phyloP scores from a whole-genome alignment of 1,140 invertebrate genomes.

The Zaprionus vittiger region DNA sequence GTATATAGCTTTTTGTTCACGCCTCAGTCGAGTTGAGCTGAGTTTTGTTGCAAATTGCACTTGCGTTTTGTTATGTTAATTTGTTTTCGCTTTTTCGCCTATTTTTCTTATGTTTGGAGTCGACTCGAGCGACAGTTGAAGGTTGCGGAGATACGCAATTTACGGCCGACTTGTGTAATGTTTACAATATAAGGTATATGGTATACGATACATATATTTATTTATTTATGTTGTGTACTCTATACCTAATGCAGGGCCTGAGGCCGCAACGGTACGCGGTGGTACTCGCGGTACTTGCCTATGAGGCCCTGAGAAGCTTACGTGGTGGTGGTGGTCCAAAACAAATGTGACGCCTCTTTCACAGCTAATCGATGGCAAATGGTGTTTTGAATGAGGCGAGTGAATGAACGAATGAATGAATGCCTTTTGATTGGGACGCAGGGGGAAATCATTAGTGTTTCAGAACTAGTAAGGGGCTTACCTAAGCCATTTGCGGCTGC shows the following conservation, averaged over 20 bases:
- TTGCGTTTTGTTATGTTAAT: constrained; percentile 69
- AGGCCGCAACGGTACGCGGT: neutral
- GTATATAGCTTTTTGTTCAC: constrained; percentile 43
- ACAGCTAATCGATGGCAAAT: constrained; percentile 62
- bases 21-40: constrained; percentile 38
- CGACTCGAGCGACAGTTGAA: constrained; percentile 67
- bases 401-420: constrained; percentile 51
- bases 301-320: neutral
- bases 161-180: constrained; percentile 62
- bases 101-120: constrained; percentile 24
- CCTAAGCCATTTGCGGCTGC: neutral
- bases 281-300: neutral
- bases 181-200: constrained; percentile 22
- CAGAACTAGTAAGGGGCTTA: constrained; percentile 24
- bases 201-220: neutral
- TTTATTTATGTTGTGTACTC: neutral
- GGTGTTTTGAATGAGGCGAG: constrained; percentile 21
- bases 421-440: constrained; percentile 54
- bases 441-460: constrained; percentile 63
- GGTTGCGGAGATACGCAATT: constrained; percentile 67
- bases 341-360: constrained; percentile 16
- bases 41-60: constrained; percentile 78
- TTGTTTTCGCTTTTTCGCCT: constrained; percentile 54
- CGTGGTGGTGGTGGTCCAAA: neutral
- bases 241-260: neutral